Conservation (phyloP, 2,113 vertebrate species). For the Scatophagus argus region DNA sequence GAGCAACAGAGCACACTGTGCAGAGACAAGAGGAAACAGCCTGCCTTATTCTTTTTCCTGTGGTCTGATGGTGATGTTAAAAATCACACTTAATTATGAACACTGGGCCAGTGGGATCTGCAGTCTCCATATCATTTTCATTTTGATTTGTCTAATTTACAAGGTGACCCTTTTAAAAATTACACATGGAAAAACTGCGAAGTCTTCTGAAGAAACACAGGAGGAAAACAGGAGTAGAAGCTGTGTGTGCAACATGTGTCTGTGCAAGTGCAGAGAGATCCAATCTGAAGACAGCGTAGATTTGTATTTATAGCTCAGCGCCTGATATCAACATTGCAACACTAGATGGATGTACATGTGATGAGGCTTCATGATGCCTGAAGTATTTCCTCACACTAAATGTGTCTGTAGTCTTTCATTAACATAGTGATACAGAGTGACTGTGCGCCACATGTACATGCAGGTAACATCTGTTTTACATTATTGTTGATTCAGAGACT, state of each 20-base stretch:
- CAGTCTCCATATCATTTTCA: slow-evolving; percentile 34
- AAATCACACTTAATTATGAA: slow-evolving; percentile 76
- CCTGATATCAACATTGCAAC: neutral
- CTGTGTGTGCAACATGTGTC: slow-evolving; percentile 6
- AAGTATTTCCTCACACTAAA: neutral
- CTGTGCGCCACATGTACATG: neutral
- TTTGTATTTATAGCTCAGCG: neutral
- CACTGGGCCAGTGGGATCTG: slow-evolving; percentile 46
- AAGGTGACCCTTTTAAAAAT: slow-evolving; percentile 19
- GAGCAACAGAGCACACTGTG: slow-evolving; percentile 21
- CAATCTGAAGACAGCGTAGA: too few relatives aligned
- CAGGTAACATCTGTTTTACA: neutral
- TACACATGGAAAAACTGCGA: slow-evolving; percentile 1
- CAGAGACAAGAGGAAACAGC: slow-evolving; percentile 45
- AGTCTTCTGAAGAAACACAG: neutral
- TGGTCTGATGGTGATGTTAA: slow-evolving; percentile 35
- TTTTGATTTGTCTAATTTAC: slow-evolving; percentile 12
- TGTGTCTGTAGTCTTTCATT: neutral
- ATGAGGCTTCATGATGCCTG: too few relatives aligned
- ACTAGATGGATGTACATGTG: neutral
- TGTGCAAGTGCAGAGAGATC: neutral
- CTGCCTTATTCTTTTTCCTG: slow-evolving; percentile 40
- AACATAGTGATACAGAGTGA: neutral
- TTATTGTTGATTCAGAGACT: too few relatives aligned
- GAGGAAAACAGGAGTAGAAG: slow-evolving; percentile 1